Conservation (phyloP, 2,797 vertebrate species). For the Lepus townsendii region DNA sequence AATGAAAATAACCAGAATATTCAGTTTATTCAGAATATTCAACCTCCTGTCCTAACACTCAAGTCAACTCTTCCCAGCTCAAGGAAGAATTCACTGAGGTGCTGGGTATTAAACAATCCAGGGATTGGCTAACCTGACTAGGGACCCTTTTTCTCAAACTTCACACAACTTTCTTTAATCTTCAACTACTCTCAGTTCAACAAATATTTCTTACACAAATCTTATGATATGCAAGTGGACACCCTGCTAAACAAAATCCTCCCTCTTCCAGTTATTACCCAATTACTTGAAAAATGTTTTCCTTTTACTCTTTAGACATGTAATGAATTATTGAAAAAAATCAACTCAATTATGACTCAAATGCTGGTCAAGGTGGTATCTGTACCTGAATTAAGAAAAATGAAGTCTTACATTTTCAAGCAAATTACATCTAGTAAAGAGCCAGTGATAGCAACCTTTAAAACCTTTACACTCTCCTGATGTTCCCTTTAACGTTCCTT, state of each 20-base stretch:
- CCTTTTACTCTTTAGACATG: neutral
- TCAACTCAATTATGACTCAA: neutral
- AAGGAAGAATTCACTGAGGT: neutral
- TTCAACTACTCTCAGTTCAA: neutral
- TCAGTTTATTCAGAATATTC: neutral
- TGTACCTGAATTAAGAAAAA: neutral
- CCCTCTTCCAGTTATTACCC: neutral
- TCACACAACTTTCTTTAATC: neutral
- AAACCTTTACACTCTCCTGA: neutral
- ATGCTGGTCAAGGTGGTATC: neutral
- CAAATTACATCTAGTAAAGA: neutral
- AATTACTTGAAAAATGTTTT: slow-evolving; percentile 29
- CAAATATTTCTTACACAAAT: neutral
- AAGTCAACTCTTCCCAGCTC: neutral
- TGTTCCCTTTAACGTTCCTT: neutral
- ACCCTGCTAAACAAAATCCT: neutral
- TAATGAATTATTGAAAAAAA: neutral
- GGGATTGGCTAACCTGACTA: neutral
- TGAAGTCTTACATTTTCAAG: neutral
- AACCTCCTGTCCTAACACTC: neutral
- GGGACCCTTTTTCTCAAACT: neutral
- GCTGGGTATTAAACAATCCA: neutral
- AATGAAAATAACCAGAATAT: neutral
- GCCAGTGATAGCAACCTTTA: neutral
- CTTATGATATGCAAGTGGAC: neutral